Evolutionary conservation across 2,888 invertebrate species (phyloP).

Genomic region (Laothoe populi): DNA sequence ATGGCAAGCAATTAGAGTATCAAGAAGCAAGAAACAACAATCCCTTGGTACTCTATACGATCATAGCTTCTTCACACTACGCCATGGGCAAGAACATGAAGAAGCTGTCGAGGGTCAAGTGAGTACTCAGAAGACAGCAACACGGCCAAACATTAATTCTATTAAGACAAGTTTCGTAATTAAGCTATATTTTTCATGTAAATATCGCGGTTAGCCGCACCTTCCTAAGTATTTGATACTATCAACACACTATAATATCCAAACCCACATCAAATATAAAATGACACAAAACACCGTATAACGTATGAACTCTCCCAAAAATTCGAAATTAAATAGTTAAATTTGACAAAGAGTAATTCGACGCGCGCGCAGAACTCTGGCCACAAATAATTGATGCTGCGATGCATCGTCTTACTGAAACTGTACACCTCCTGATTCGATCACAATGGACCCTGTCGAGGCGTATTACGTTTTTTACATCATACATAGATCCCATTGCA

Average conservation of each 20-base stretch:
- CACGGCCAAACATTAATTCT: no score
- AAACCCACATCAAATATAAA: slow-evolving; percentile 7
- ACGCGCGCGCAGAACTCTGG: slow-evolving; percentile 32
- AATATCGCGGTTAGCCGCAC: no score
- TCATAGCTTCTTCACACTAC: no score
- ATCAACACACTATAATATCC: not conserved
- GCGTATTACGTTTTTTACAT: slow-evolving; percentile 46
- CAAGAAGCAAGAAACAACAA: no score
- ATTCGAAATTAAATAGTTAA: slow-evolving; percentile 22
- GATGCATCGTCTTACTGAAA: slow-evolving; percentile 33
- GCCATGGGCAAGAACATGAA: no score
- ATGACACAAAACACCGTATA: not conserved
- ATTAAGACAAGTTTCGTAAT: no score
- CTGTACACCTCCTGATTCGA: slow-evolving; percentile 42
- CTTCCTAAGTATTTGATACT: not conserved
- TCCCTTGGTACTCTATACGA: no score
- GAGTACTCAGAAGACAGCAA: no score
- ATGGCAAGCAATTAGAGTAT: no score
- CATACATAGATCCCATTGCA: slow-evolving; percentile 30
- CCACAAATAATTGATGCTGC: slow-evolving; percentile 43
- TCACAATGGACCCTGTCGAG: slow-evolving; percentile 53
- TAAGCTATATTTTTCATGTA: no score
- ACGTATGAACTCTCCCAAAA: not conserved
- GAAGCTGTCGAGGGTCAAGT: no score
- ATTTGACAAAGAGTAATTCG: slow-evolving; percentile 36